Evolutionary conservation across 1,140 invertebrate species (phyloP).

Genomic region (Mycetomoellerius zeteki): DNA sequence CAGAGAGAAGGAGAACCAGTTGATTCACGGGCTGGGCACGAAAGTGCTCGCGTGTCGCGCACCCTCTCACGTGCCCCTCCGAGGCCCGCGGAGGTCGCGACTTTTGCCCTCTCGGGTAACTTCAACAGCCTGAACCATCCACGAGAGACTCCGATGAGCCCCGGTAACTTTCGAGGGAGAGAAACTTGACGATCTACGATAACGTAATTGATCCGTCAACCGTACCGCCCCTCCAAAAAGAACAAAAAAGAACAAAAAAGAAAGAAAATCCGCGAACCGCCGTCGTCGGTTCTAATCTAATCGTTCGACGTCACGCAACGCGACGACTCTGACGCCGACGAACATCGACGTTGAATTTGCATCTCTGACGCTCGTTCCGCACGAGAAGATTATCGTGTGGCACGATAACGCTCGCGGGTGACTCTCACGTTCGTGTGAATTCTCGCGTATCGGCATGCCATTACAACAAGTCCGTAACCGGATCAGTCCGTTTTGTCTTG

Average conservation of each 20-base stretch:
- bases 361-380: constrained; percentile 53
- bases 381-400: constrained; percentile 34
- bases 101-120: constrained; percentile 50
- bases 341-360: constrained; percentile 56
- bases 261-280: constrained; percentile 44
- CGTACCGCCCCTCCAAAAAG: background rate
- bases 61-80: constrained; percentile 30
- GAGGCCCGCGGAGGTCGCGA: constrained; percentile 50
- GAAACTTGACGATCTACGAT: constrained; percentile 67
- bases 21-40: constrained; percentile 58
- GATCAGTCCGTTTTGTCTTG: constrained; percentile 4
- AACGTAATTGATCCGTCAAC: constrained; percentile 62
- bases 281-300: constrained; percentile 60
- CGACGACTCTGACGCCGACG: constrained; percentile 34
- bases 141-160: constrained; percentile 23
- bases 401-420: constrained; percentile 17
- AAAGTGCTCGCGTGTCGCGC: constrained; percentile 49
- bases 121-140: constrained; percentile 27
- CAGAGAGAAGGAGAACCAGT: constrained; percentile 41
- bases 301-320: constrained; percentile 56
- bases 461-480: background rate
- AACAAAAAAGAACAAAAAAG: background rate
- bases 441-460: constrained; percentile 35
- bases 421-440: background rate
- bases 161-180: constrained; percentile 31